These are phyloP conservation scores for Laodelphax striatellus DNA, from an alignment of 1,140 invertebrate genomes.

Conservation along the genomic window DNA sequence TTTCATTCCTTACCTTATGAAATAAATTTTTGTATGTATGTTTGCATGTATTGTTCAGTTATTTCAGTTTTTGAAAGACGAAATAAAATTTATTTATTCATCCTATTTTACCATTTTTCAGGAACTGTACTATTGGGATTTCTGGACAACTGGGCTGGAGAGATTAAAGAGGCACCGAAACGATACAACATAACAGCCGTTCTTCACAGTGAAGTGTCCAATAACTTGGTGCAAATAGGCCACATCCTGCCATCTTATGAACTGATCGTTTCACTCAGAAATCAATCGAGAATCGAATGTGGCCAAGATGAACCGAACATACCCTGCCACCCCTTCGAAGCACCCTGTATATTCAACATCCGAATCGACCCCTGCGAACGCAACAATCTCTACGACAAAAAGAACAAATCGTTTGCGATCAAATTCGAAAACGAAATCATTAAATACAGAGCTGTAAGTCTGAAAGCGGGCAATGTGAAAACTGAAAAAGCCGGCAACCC, in stretches of 20 bases:
- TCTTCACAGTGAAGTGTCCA: background rate
- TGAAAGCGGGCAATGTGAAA: slow-evolving; percentile 4
- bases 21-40: no score
- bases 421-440: slow-evolving; percentile 3
- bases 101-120: background rate
- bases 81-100: no score
- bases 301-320: background rate
- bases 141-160: slow-evolving; percentile 11
- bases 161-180: background rate
- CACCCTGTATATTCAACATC: slow-evolving; percentile 63
- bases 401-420: background rate
- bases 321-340: slow-evolving; percentile 37
- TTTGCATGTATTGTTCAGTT: no score
- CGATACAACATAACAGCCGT: slow-evolving; percentile 7
- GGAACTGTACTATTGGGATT: slow-evolving; percentile 10
- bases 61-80: no score
- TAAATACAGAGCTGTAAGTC: background rate
- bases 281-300: background rate
- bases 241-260: background rate
- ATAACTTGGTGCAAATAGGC: background rate
- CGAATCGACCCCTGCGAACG: slow-evolving; percentile 63
- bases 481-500: slow-evolving; percentile 1
- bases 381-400: slow-evolving; percentile 40
- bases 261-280: background rate
- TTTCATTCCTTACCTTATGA: no score